These are phyloP conservation scores for Sciurus vulgaris DNA, from an alignment of 2,797 vertebrate genomes.

Conservation along the genomic window DNA sequence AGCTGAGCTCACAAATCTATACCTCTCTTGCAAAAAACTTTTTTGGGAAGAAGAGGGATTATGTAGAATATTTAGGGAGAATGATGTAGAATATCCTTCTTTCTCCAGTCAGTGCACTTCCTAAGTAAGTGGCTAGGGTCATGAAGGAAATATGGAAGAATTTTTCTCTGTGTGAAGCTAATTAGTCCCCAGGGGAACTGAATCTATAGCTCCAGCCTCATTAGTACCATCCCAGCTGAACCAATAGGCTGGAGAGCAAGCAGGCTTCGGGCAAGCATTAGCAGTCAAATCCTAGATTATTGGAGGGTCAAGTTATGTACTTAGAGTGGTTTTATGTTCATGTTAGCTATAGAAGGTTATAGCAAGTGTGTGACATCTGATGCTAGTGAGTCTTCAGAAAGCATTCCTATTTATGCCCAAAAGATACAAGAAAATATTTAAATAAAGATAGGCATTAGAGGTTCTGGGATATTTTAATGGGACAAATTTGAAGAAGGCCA, in stretches of 20 bases:
- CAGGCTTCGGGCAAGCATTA: not conserved
- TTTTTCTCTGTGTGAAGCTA: constrained; percentile 67
- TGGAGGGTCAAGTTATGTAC: constrained; percentile 42
- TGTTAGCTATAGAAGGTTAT: not conserved
- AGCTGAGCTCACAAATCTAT: constrained; percentile 29
- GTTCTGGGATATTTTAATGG: not conserved
- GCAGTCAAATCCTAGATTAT: constrained; percentile 53
- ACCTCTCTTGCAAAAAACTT: not conserved
- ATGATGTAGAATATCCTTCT: constrained; percentile 1
- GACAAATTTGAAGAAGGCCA: constrained; percentile 17
- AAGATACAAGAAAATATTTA: not conserved
- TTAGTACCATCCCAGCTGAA: constrained; percentile 69
- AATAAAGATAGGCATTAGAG: not conserved
- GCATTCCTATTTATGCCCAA: constrained; percentile 1
- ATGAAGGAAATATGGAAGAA: constrained; percentile 63
- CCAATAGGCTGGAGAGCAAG: constrained; percentile 50
- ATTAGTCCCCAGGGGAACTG: constrained; percentile 73
- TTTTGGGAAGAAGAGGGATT: constrained; percentile 42
- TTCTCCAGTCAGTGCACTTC: constrained; percentile 10
- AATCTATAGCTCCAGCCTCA: constrained; percentile 55
- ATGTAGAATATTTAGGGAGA: not conserved
- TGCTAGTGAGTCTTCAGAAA: not conserved
- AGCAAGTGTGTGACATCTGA: not conserved
- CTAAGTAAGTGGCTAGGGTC: constrained; percentile 60
- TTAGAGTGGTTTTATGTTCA: not conserved